A percentile compares a stretch with the other conserved stretches of the same genome.
These are phyloP conservation scores for Ormia ochracea DNA, from an alignment of 2,888 invertebrate genomes.

Conservation along the genomic window DNA sequence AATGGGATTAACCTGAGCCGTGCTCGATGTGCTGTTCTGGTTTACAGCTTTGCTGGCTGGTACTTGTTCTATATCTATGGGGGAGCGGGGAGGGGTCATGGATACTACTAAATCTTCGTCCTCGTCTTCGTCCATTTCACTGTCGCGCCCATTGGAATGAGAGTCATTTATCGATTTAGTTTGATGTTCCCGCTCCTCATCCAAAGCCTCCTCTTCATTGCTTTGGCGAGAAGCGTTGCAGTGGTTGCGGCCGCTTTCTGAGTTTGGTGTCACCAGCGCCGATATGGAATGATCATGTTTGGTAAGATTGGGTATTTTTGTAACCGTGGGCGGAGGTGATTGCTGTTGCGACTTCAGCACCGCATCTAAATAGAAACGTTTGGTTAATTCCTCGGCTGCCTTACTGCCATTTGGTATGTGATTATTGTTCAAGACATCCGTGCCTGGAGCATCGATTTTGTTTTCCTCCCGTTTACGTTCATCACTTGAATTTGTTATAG, in stretches of 20 bases:
- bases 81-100: constrained; percentile 79
- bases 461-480: constrained; percentile 33
- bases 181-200: constrained; percentile 19
- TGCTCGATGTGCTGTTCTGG: constrained; percentile 39
- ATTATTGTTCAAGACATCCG: constrained; percentile 74
- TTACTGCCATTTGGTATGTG: constrained; percentile 78
- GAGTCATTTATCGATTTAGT: constrained; percentile 27
- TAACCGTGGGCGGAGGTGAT: constrained; percentile 65
- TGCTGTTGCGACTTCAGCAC: constrained; percentile 82
- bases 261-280: constrained; percentile 74
- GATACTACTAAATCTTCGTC: constrained; percentile 78
- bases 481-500: constrained; percentile 37
- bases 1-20: constrained; percentile 84
- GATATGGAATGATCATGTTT: constrained; percentile 73
- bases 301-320: constrained; percentile 67
- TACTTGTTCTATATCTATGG: constrained; percentile 66
- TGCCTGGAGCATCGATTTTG: constrained; percentile 67
- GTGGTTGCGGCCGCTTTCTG: constrained; percentile 73
- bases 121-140: constrained; percentile 72
- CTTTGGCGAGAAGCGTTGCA: constrained; percentile 69
- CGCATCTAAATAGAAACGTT: constrained; percentile 86
- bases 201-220: constrained; percentile 67
- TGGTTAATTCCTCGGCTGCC: constrained; percentile 82
- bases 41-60: constrained; percentile 69
- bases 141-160: constrained; percentile 57